Conservation (phyloP, 2,888 invertebrate genomes). For the Adelognathus sp. region DNA sequence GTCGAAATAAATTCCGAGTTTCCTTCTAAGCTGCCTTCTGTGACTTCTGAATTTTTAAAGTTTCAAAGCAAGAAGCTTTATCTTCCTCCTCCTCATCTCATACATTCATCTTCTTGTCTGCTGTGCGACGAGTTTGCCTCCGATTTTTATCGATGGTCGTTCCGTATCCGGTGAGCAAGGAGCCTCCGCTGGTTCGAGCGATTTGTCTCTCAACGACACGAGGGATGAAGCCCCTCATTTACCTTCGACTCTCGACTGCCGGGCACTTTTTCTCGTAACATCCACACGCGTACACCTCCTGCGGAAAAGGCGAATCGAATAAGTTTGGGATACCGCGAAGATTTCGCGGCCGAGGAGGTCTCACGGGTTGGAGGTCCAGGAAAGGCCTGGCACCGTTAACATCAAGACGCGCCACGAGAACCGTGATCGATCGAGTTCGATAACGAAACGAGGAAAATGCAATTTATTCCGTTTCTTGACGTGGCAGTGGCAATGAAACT, state of each 20-base stretch:
- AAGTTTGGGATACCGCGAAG: conserved; percentile 34
- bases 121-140: background rate
- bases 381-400: background rate
- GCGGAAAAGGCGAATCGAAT: conserved; percentile 16
- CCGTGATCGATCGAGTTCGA: conserved; percentile 49
- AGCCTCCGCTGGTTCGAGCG: conserved; percentile 9
- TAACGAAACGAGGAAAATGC: conserved; percentile 45
- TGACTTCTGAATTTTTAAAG: conserved; percentile 10
- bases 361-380: background rate
- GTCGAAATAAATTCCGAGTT: background rate
- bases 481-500: conserved; percentile 52
- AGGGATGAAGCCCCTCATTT: background rate
- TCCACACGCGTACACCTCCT: background rate
- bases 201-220: conserved; percentile 26
- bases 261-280: background rate
- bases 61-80: background rate
- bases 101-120: background rate
- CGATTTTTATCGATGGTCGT: conserved; percentile 38
- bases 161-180: conserved; percentile 16
- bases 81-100: background rate
- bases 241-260: background rate
- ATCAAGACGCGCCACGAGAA: conserved; percentile 15
- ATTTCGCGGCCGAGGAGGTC: background rate
- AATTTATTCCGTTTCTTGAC: conserved; percentile 49
- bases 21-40: background rate